Conservation (phyloP, 2,797 vertebrate genomes). For the Oreochromis grahami region DNA sequence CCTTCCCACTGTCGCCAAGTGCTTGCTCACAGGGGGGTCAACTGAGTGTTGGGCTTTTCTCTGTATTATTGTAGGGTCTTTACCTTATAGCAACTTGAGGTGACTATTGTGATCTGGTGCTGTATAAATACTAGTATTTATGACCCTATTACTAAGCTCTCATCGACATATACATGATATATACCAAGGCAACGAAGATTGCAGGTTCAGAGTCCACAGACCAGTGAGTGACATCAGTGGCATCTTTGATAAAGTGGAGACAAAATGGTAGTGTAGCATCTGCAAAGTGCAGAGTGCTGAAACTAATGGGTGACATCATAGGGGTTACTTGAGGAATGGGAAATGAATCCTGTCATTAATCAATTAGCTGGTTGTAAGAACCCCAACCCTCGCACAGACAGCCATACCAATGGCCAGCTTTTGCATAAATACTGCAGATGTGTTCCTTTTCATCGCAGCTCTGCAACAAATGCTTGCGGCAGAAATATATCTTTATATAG, state of each 20-base stretch:
- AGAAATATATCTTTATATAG: not conserved
- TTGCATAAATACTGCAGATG: not conserved
- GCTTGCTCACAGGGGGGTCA: fast-evolving
- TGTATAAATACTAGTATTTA: not conserved
- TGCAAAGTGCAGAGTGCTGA: not conserved
- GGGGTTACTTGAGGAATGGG: not conserved
- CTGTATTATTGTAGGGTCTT: not conserved
- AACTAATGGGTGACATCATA: not conserved
- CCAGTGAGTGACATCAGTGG: not conserved
- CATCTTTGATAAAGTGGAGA: not conserved
- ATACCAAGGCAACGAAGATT: not conserved
- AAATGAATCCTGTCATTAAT: not conserved
- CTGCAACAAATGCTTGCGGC: not conserved
- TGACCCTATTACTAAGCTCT: not conserved
- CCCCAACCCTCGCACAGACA: not conserved
- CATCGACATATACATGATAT: not conserved
- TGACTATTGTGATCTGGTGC: not conserved
- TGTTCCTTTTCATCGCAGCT: not conserved
- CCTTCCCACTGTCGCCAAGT: not conserved
- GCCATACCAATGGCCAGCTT: not conserved
- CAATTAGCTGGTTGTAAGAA: not conserved
- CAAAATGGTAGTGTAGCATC: not conserved
- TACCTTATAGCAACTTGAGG: not conserved
- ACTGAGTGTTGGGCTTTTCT: not conserved
- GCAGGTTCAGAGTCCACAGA: not conserved